phyloP scores from a whole-genome alignment of 2,797 vertebrate species.

The Tenualosa ilisha region DNA sequence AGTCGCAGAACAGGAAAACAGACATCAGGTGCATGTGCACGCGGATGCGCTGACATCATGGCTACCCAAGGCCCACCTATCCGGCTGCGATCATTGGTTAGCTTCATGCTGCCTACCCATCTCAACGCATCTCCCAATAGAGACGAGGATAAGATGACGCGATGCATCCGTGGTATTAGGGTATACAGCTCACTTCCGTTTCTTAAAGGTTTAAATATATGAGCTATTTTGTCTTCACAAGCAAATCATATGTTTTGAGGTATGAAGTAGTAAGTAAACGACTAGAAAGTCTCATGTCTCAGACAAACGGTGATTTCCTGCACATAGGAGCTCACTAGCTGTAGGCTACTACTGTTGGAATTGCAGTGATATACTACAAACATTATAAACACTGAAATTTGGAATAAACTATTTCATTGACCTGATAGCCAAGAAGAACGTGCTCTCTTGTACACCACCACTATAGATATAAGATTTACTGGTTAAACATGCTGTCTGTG shows the following conservation, averaged over 20 bases:
- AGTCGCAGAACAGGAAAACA: neutral
- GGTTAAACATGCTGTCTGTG: neutral
- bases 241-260: neutral
- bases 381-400: neutral
- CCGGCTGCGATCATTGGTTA: slow-evolving; percentile 6
- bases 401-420: neutral
- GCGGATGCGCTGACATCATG: slow-evolving; percentile 10
- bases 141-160: slow-evolving; percentile 17
- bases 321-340: neutral
- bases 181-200: slow-evolving; percentile 4
- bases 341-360: neutral
- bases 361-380: neutral
- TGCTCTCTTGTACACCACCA: neutral
- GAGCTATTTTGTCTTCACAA: neutral
- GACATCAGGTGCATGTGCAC: neutral
- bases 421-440: neutral
- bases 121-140: neutral
- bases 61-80: slow-evolving; percentile 4
- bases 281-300: neutral
- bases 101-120: slow-evolving; percentile 6
- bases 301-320: neutral
- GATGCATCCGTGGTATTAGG: neutral
- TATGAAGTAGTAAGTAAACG: neutral
- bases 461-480: neutral
- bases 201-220: neutral